A percentile compares a stretch with the other conserved stretches of the same genome.
These are phyloP conservation scores for Aepyceros melampus DNA, from an alignment of 2,113 vertebrate species.

Conservation along the genomic window DNA sequence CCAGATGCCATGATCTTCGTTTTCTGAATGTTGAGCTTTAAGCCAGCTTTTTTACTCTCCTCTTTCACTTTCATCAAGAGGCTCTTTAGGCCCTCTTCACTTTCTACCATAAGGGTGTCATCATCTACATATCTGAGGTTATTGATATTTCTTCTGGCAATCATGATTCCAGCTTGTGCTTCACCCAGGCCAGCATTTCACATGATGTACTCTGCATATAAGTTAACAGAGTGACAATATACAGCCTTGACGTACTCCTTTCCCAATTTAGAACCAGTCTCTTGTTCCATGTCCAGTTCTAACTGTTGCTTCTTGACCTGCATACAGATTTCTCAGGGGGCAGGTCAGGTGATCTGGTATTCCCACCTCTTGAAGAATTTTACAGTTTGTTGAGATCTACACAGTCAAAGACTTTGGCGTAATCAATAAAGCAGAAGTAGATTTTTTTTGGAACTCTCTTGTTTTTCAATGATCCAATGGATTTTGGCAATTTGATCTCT, in stretches of 20 bases:
- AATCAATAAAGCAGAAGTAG: not conserved
- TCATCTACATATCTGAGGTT: not conserved
- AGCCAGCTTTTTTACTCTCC: not conserved
- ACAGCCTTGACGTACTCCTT: not conserved
- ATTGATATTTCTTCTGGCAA: not conserved
- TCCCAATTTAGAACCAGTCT: not conserved
- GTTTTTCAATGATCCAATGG: accelerated
- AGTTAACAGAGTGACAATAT: not conserved
- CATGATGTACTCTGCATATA: not conserved
- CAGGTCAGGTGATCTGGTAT: not conserved
- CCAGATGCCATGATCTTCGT: not conserved
- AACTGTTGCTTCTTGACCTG: not conserved
- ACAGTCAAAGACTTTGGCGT: not conserved
- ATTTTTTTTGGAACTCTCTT: not conserved
- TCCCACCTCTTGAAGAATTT: not conserved
- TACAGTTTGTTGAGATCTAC: not conserved
- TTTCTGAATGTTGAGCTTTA: not conserved
- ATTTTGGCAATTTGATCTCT: not conserved
- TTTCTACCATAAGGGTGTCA: not conserved
- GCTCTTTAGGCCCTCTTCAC: not conserved
- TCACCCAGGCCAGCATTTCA: not conserved
- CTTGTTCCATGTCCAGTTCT: not conserved
- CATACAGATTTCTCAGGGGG: not conserved
- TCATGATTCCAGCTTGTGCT: not conserved
- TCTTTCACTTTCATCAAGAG: not conserved